Conservation (phyloP, 2,888 invertebrate species). For the Ectemnius continuus region DNA sequence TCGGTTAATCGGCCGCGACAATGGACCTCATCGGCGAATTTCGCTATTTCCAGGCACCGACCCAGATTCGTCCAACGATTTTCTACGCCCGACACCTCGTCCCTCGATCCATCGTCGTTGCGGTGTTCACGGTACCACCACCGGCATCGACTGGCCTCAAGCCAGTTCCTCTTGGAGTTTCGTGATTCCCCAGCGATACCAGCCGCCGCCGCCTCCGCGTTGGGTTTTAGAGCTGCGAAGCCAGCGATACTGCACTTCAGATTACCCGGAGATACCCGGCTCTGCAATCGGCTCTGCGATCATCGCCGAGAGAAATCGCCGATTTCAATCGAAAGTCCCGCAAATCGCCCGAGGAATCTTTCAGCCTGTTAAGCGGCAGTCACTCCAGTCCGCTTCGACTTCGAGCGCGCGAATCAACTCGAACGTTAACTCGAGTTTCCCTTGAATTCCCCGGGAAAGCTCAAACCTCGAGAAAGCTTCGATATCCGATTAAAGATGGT, state of each 20-base stretch:
- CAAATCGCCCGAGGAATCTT: not conserved
- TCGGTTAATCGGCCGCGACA: conserved; percentile 48
- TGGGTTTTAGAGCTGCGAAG: conserved; percentile 15
- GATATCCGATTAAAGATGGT: too few relatives aligned
- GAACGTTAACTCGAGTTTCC: too few relatives aligned
- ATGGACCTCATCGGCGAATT: conserved; percentile 56
- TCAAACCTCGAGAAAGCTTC: too few relatives aligned
- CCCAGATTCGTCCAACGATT: conserved; percentile 62
- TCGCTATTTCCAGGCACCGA: conserved; percentile 59
- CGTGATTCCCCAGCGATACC: conserved; percentile 32
- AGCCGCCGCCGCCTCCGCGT: conserved; percentile 3
- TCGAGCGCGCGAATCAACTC: too few relatives aligned
- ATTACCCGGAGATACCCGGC: conserved; percentile 30
- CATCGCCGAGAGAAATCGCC: not conserved
- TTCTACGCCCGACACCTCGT: conserved; percentile 55
- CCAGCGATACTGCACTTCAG: conserved; percentile 31
- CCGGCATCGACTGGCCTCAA: conserved; percentile 37
- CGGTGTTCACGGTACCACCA: conserved; percentile 17
- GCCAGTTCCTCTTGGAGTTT: conserved; percentile 27
- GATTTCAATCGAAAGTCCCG: conserved; percentile 7
- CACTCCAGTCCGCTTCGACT: too few relatives aligned
- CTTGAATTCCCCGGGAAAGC: too few relatives aligned
- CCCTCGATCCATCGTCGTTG: conserved; percentile 33
- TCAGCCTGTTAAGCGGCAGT: not conserved
- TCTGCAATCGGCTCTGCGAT: too few relatives aligned